Evolutionary conservation across 1,140 invertebrate species (phyloP), one percentile per base, ranked within the genome.

Genomic region (Zaprionus capensis): DNA sequence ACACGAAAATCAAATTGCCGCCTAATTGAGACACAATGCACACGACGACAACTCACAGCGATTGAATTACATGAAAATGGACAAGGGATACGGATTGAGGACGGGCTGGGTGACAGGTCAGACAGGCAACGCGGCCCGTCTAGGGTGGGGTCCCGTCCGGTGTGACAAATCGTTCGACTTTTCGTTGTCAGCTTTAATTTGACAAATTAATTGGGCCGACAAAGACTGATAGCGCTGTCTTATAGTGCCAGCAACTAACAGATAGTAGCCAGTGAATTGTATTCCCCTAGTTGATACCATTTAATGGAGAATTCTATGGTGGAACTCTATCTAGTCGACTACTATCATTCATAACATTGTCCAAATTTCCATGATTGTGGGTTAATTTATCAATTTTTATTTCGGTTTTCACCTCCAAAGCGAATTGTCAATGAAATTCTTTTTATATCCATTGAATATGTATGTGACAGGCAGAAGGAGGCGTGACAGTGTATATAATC

Each of bases 21-120:
- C 66, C 82, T 90, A 90, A 90, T 90, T 90, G 86, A 88, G 85
- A 90, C 81, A 88, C 85, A 90, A 84, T 69, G 56, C 59, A 64
- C 38, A 41, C 44, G 31, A 51, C 63, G 49, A 74, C 58, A 53
- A 53, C 53, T 65, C 65, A 62, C 59, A 51, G 68, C 72, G 82
- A 90, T 90, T 91, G 71, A 91, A 82, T 90, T 90, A 91, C 86
- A 62, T 74, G 66, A 56, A 90, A 82, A 80, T 81, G 84, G 83
- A 90, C 75, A 71, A 70, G 70, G 74, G 74, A 58, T 6, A 31
- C 17, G 34, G 12, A 20, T 24, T 12, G 46, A 5, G 22, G 46
- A 11, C 46, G 46, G 38, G 59, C 61, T 46, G 76, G 64, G 65
- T 61, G 63, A 73, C 62, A 36, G 80, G 68, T 68, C 65, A 38